Evolutionary conservation across 1,140 invertebrate species (phyloP), one percentile per base, ranked within the genome.

Genomic region (Holotrichia oblita): DNA sequence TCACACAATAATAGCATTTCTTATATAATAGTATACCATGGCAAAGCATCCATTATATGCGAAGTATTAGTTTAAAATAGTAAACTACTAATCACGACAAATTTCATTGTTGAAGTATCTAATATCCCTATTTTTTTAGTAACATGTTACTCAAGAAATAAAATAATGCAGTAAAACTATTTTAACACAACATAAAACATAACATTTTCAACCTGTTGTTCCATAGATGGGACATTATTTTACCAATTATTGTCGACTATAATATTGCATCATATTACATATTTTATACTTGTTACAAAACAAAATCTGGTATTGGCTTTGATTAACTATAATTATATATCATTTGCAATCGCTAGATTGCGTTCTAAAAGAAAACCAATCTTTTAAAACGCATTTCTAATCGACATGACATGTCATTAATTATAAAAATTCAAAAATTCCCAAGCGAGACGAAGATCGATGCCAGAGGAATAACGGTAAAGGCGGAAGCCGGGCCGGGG

Each of bases 381-480:
- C n/a, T n/a, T n/a, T 48, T 48, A n/a, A 12, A 48, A n/a, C 44
- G n/a, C 12, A n/a, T 48, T 48, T 48, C 44, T n/a, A n/a, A 48
- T 48, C 40, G 40, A 10, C 4, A 41, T 48, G 44, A 48, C 7
- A 48, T 48, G 44, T 48, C 44, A 48, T 48, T 48, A 48, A 48
- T 48, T 48, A 48, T 48, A 48, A n/a, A 48, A 48, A 48, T 48
- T 48, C 44, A n/a, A 48, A 48, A 14, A 48, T 48, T n/a, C 44
- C n/a, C 44, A n/a, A 48, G 44, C 44, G n/a, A 48, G n/a, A n/a
- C 12, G 44, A n/a, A 48, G n/a, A 10, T 10, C 44, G n/a, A 48
- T 14, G 12, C 12, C 12, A 14, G 6, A n/a, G 44, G 44, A n/a
- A 48, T 10, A 48, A n/a, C 44, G 44, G 44, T 12, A n/a, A 48